Evolutionary conservation across 2,797 vertebrate species (phyloP).

Genomic region (Xerus rutilus): DNA sequence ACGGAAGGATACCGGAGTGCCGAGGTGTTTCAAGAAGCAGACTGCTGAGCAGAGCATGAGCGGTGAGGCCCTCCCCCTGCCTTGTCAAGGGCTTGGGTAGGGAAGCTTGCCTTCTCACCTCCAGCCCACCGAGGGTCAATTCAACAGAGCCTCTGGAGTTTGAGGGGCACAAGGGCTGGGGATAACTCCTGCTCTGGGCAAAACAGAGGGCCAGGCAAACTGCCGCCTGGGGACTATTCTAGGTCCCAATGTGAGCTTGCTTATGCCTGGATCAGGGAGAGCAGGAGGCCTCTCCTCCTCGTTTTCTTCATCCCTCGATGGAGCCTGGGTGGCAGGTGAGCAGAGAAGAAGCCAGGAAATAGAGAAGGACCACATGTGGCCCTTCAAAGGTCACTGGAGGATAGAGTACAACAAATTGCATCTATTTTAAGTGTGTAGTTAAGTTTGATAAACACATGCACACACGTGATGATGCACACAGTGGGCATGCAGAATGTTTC

Average conservation of each 20-base stretch:
- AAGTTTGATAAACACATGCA: not conserved
- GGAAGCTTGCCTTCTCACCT: not conserved
- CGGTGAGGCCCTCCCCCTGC: too few species aligned
- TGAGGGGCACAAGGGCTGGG: too few species aligned
- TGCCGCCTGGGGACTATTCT: not conserved
- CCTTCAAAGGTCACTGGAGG: not conserved
- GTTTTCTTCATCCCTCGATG: not conserved
- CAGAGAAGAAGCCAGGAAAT: not conserved
- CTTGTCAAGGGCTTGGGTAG: not conserved
- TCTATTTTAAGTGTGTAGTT: not conserved
- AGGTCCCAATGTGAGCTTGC: not conserved
- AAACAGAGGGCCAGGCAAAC: not conserved
- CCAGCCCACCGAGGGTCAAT: too few species aligned
- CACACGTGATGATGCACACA: not conserved
- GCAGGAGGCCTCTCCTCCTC: not conserved
- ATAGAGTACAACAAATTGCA: not conserved
- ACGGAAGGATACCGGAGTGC: not conserved
- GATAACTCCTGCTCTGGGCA: not conserved
- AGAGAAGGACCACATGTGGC: not conserved
- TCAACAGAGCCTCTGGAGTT: not conserved
- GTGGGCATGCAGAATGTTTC: not conserved
- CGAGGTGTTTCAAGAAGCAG: too few species aligned
- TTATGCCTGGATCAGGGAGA: not conserved
- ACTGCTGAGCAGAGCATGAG: too few species aligned
- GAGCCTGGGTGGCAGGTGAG: not conserved